Percentiles rank a stretch among this genome's conserved stretches.
phyloP scores from a whole-genome alignment of 2,888 invertebrate genomes.

The Parnassius apollo region DNA sequence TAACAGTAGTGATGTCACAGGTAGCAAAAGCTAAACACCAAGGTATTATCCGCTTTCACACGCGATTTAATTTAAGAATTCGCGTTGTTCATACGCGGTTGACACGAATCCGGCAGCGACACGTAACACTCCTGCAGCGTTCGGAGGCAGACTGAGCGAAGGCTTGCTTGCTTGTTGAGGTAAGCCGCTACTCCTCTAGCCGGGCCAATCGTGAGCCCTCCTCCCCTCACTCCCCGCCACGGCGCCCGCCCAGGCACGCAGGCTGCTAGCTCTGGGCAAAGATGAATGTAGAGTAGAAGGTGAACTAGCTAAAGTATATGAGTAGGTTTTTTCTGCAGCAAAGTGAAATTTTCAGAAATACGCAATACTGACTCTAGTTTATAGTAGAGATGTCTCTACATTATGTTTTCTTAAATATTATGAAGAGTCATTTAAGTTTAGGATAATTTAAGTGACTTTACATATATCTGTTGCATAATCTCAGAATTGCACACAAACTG shows the following conservation, averaged over 20 bases:
- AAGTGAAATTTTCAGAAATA: too few relatives aligned
- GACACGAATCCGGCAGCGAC: slow-evolving; percentile 38
- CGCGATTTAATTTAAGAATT: slow-evolving; percentile 63
- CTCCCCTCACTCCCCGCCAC: slow-evolving; percentile 46
- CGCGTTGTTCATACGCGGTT: slow-evolving; percentile 58
- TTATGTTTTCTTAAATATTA: too few relatives aligned
- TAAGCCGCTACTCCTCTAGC: slow-evolving; percentile 35
- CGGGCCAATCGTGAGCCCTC: slow-evolving; percentile 51
- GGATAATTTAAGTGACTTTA: too few relatives aligned
- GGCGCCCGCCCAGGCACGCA: slow-evolving; percentile 64
- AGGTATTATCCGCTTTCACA: slow-evolving; percentile 37
- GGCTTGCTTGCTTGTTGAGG: slow-evolving; percentile 42
- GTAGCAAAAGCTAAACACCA: slow-evolving; percentile 41
- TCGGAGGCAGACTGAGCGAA: slow-evolving; percentile 54
- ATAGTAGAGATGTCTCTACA: too few relatives aligned
- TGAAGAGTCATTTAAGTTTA: too few relatives aligned
- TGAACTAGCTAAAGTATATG: neutral
- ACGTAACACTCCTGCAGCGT: slow-evolving; percentile 43
- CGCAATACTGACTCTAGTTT: too few relatives aligned
- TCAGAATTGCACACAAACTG: too few relatives aligned
- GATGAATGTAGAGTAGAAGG: slow-evolving; percentile 29
- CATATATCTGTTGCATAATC: too few relatives aligned
- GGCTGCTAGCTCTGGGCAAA: slow-evolving; percentile 40
- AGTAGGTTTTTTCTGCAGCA: too few relatives aligned
- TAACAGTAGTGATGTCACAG: slow-evolving; percentile 43